phyloP scores from a whole-genome alignment of 2,113 vertebrate species.

The Aegithalos caudatus region DNA sequence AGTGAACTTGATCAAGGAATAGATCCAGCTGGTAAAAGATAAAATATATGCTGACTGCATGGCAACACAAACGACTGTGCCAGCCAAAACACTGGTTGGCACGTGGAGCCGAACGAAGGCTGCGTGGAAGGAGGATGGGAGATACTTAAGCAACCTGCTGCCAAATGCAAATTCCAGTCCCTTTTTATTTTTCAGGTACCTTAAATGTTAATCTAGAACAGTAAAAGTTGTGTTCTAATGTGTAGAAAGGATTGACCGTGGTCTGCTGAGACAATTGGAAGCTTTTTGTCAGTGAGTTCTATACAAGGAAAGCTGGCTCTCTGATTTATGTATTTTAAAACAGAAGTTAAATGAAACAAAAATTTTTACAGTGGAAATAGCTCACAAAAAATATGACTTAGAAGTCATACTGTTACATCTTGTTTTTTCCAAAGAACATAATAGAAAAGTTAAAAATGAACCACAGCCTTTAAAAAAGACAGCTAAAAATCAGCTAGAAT shows the following conservation, averaged over 20 bases:
- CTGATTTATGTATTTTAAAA: background rate
- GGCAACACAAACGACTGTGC: background rate
- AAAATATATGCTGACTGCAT: conserved; percentile 26
- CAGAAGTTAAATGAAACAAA: background rate
- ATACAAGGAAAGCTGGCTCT: background rate
- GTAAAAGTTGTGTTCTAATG: background rate
- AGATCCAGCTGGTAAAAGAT: conserved; percentile 50
- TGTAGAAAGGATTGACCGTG: background rate
- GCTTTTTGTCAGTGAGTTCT: background rate
- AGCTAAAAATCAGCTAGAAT: background rate
- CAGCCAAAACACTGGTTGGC: conserved; percentile 38
- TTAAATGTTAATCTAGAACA: background rate
- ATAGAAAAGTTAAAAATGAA: background rate
- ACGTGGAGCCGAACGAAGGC: background rate
- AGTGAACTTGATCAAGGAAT: background rate
- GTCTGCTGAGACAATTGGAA: background rate
- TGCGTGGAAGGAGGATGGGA: background rate
- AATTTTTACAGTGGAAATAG: background rate
- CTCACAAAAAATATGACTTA: background rate
- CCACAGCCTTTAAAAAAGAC: background rate
- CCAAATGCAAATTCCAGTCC: background rate
- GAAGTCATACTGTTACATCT: background rate
- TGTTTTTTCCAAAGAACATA: background rate
- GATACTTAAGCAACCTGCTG: background rate
- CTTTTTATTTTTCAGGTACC: background rate